Evolutionary conservation across 2,113 vertebrate genomes (phyloP).

Genomic region (Athene cunicularia): DNA sequence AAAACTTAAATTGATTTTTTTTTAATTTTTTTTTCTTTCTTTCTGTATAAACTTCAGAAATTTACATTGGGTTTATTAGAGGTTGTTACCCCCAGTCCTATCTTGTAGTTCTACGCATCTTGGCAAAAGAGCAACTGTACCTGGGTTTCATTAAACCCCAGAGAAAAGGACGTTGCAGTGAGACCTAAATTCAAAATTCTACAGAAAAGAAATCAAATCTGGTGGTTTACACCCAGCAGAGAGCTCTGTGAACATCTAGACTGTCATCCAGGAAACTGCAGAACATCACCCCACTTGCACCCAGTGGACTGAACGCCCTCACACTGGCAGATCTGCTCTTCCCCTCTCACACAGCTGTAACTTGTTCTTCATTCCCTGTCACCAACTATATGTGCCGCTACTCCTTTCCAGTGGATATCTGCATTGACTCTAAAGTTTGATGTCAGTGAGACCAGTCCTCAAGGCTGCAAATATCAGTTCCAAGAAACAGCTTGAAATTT

Average conservation of each 20-base stretch:
- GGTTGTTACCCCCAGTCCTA: background rate
- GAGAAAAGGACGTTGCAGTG: background rate
- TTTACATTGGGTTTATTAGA: background rate
- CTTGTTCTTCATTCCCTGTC: background rate
- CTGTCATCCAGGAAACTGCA: background rate
- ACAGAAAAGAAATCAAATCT: background rate
- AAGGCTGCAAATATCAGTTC: background rate
- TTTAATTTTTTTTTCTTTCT: background rate
- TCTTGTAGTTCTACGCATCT: background rate
- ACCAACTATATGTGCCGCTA: background rate
- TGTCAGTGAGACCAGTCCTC: background rate
- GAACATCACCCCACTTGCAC: background rate
- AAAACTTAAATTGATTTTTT: background rate
- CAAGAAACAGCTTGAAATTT: background rate
- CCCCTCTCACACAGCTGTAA: background rate
- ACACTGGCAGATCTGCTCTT: background rate
- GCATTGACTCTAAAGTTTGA: background rate
- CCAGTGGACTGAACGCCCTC: background rate
- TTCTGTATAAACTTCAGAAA: background rate
- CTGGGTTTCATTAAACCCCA: background rate
- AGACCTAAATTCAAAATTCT: background rate
- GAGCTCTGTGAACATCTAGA: background rate
- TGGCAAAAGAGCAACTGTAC: background rate
- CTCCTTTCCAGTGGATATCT: fast-evolving
- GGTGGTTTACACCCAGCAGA: background rate